Conservation (phyloP, 1,140 invertebrate genomes). For the Belonocnema kinseyi region DNA sequence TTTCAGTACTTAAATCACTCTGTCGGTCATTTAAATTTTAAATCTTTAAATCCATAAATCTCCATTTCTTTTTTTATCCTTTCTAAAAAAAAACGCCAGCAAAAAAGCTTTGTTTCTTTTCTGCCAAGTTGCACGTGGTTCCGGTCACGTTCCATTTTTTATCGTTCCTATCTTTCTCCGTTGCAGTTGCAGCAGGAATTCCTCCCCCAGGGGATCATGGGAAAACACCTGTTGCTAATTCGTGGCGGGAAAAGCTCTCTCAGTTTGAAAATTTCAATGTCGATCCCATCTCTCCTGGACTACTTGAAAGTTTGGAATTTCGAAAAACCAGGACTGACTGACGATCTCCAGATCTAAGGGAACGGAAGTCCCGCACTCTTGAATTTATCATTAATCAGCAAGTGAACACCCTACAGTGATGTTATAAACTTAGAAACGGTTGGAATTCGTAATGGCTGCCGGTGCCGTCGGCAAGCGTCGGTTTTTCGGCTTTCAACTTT, state of each 20-base stretch:
- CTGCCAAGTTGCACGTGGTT: constrained; percentile 3
- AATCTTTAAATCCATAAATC: no score
- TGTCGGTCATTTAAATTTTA: no score
- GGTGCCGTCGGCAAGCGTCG: neutral
- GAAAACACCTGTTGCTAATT: constrained; percentile 18
- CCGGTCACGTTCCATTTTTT: neutral
- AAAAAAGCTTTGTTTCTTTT: no score
- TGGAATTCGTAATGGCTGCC: constrained; percentile 6
- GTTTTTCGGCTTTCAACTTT: neutral
- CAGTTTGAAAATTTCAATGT: constrained; percentile 7
- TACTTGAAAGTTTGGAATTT: neutral
- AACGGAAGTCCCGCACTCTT: neutral
- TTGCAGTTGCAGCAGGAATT: neutral
- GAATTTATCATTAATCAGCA: neutral
- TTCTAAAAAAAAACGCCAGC: no score
- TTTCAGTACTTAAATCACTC: no score
- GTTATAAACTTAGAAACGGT: no score
- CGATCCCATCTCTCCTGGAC: neutral
- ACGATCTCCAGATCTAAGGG: no score
- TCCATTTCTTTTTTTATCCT: no score
- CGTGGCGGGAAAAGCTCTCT: constrained; percentile 2
- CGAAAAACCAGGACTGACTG: neutral
- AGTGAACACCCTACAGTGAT: neutral
- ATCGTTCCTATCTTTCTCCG: neutral
- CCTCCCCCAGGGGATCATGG: neutral